Evolutionary conservation across 2,888 invertebrate genomes (phyloP).

Genomic region (Dysmachus trigonus): DNA sequence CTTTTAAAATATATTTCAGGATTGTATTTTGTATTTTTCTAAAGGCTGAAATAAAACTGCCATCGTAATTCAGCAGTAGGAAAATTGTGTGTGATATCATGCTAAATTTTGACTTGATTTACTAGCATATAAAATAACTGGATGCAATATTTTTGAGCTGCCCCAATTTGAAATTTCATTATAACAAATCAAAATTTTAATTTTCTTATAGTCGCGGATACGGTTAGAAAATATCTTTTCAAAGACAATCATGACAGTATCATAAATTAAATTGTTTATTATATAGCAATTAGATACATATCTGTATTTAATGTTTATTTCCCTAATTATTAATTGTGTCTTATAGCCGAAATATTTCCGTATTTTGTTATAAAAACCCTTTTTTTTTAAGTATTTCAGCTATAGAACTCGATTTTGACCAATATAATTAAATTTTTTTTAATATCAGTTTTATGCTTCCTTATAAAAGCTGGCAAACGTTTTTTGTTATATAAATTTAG

Average conservation of each 20-base stretch:
- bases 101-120: no score
- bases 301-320: neutral
- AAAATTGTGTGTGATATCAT: no score
- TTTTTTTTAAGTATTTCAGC: neutral
- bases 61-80: no score
- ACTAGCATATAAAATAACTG: no score
- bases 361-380: neutral
- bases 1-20: no score
- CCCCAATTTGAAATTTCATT: no score
- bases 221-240: no score
- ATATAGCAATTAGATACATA: neutral
- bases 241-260: neutral
- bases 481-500: neutral
- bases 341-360: neutral
- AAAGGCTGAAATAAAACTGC: no score
- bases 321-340: neutral
- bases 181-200: no score
- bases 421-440: neutral
- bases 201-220: no score
- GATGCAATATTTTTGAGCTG: no score
- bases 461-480: neutral
- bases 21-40: no score
- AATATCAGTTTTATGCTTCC: neutral
- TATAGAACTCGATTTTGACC: neutral
- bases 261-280: neutral